Evolutionary conservation across 2,797 vertebrate genomes (phyloP).

Genomic region (Chloroceryle inda): DNA sequence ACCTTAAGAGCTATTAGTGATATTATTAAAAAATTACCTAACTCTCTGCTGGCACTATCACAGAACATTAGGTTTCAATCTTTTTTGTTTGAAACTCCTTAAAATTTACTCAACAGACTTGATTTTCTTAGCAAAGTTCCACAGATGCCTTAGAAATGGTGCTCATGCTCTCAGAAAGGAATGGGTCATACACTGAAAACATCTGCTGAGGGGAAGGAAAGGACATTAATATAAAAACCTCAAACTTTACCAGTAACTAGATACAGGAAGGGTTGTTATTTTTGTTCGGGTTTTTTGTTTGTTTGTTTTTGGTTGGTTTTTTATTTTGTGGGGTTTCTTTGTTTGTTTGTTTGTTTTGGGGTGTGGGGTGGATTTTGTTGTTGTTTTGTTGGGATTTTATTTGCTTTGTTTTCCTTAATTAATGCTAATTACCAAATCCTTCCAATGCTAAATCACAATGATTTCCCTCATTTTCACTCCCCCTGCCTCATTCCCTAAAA

Average conservation of each 20-base stretch:
- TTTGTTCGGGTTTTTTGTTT: too few species aligned
- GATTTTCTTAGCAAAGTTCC: background rate
- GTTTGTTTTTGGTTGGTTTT: background rate
- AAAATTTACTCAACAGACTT: background rate
- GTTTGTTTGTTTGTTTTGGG: too few species aligned
- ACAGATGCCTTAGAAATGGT: background rate
- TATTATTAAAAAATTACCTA: background rate
- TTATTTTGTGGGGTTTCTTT: too few species aligned
- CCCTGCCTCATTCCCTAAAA: background rate
- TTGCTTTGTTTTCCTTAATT: background rate
- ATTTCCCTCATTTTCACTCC: background rate
- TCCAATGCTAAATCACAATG: background rate
- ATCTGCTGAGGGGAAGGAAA: background rate
- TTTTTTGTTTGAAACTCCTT: background rate
- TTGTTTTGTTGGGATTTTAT: too few species aligned
- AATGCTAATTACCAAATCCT: background rate
- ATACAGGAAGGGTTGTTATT: background rate
- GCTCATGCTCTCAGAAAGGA: background rate
- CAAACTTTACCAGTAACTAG: background rate
- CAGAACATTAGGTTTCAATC: background rate
- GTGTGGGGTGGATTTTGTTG: too few species aligned
- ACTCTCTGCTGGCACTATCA: background rate
- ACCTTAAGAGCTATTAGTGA: background rate
- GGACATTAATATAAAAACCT: background rate
- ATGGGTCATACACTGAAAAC: background rate